A percentile compares a stretch with the other conserved stretches of the same genome.
Conservation (phyloP, 2,797 vertebrate species). For the Dicrostonyx torquatus region DNA sequence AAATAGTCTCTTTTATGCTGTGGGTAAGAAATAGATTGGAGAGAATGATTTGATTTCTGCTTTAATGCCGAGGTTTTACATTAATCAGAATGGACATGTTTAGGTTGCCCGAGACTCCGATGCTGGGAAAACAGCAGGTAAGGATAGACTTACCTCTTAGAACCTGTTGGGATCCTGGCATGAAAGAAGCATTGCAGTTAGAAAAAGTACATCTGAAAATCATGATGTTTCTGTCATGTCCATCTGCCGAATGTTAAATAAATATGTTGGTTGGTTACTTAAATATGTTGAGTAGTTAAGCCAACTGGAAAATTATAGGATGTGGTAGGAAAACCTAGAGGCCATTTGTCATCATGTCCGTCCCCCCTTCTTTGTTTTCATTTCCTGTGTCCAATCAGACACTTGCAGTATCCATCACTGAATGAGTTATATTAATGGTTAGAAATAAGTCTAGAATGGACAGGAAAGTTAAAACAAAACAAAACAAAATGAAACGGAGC, state of each 20-base stretch:
- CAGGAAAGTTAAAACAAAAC: background rate
- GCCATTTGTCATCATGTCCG: slow-evolving; percentile 70
- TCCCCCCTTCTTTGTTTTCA: slow-evolving; percentile 8
- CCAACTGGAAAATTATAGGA: slow-evolving; percentile 88
- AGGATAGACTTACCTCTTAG: slow-evolving; percentile 82
- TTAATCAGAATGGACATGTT: slow-evolving; percentile 64
- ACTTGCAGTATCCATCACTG: background rate
- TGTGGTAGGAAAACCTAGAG: slow-evolving; percentile 87
- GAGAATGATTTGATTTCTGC: slow-evolving; percentile 73
- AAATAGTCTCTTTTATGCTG: slow-evolving; percentile 77
- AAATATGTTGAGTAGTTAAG: slow-evolving; percentile 84
- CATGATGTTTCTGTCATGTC: slow-evolving; percentile 96
- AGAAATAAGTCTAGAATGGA: background rate
- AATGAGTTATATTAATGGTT: background rate
- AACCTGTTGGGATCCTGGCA: slow-evolving; percentile 85
- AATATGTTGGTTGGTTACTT: slow-evolving; percentile 90
- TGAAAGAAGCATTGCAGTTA: slow-evolving; percentile 89
- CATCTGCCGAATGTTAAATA: slow-evolving; percentile 95
- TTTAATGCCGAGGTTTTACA: slow-evolving; percentile 73
- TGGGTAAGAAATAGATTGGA: slow-evolving; percentile 68
- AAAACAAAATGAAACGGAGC: slow-evolving; percentile 22
- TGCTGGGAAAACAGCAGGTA: slow-evolving; percentile 56
- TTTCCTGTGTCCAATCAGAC: slow-evolving; percentile 18
- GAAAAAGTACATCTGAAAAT: slow-evolving; percentile 95
- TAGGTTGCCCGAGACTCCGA: slow-evolving; percentile 53